Base-by-base conservation (phyloP, 2,797 vertebrate species). In the Fistularia commersonii region DNA sequence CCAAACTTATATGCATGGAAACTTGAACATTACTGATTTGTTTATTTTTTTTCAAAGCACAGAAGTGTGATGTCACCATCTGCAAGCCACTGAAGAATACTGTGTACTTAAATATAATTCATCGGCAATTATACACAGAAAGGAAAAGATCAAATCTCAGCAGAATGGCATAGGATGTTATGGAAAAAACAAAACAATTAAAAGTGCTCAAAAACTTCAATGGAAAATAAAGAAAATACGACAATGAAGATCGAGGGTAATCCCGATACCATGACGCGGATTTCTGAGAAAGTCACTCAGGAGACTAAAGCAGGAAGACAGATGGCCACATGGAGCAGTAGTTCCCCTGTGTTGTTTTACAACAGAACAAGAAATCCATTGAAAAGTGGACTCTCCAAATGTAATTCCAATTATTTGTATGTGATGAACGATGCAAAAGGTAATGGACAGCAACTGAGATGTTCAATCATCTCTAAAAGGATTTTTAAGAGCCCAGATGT, bases 311-410 rank as follows among this genome's bases (percentile, higher is more conserved):
- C 58, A 77, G 11, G 33, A 61, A 76, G 76, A 79, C 82, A 85
- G 81, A 87, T 79, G 80, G 79, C 76, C 76, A 63, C 63, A 69
- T 44, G 71, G 51, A 68, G 73, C 52, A 59, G 45, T 5, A 49
- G 59, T 64, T 78, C 72, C 64, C 70, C 62, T 68, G 45, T 53
- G 62, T 79, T 50, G 68, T 73, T 58, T 64, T 68, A 54, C 71
- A n/a, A 69, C 53, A 77, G 76, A 75, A 77, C 63, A 57, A 72
- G 65, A 84, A 87, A 81, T 82, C 72, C 68, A 78, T 78, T 84
- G 82, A 82, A 55, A 72, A 75, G 72, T 76, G 57, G 66, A 69
- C 71, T 70, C 70, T 79, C 57, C 54, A 72, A 64, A 70, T 69
- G 45, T 75, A 75, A 69, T 67, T 68, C 62, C 61, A 64, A 79